Evolutionary conservation across 2,113 vertebrate species (phyloP), one percentile per base, ranked within the genome.

Genomic region (Triplophysa rosa): DNA sequence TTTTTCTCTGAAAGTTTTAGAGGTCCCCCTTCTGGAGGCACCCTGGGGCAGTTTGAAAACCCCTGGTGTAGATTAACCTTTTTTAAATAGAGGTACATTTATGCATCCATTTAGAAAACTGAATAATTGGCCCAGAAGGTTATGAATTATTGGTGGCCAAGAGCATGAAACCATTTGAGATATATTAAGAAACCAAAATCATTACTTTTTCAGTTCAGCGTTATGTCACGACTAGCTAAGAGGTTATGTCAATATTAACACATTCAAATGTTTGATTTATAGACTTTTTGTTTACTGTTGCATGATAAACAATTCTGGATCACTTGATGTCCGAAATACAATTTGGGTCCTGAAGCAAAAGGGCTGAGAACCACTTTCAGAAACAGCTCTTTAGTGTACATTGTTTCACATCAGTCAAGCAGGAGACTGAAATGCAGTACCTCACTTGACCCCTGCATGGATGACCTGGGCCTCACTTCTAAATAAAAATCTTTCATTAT

Each of bases 61-160:
- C 33, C 33, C 33, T 37, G 33, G 3, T 37, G 6, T 8, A 37
- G 33, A 37, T 37, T 6, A 37, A 37, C 33, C 6, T 37, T 37
- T 37, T 8, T 37, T 6, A 37, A 37, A 37, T 37, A 37, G 33
- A 37, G 33, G 33, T 8, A 37, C 6, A 78, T 54, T 80, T 68
- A 37, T 64, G 67, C 23, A 68, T 47, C 26, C n/a, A 73, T 79
- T 73, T 76, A 78, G 59, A 40, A 40, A 65, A 58, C 56, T 77
- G 45, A 74, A 66, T 45, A 63, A 71, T 77, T 49, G 66, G 68
- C 54, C 78, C 67, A 40, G 45, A 62, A 24, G 75, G 12, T 21
- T 21, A 47, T 64, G 16, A 58, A 13, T 40, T 13, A 37, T 14
- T 47, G 12, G 14, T 21, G 6, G 7, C n/a, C n/a, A 66, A 65